Conservation (phyloP, 2,113 vertebrate species). For the Sinosuthora webbiana region DNA sequence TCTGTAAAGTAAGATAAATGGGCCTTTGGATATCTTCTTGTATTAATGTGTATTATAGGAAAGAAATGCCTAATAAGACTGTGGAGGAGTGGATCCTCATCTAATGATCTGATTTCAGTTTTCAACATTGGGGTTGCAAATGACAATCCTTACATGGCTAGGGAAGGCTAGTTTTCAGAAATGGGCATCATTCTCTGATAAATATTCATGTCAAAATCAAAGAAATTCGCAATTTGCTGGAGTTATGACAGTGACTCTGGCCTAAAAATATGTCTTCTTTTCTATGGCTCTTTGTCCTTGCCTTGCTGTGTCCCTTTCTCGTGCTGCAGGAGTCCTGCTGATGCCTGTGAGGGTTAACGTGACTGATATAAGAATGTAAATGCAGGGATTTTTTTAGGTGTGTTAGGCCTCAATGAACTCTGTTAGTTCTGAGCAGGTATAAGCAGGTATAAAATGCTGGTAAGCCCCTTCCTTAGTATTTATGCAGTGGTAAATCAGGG, state of each 20-base stretch:
- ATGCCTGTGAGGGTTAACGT: neutral
- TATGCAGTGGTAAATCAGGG: neutral
- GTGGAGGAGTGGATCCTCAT: neutral
- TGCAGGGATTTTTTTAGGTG: neutral
- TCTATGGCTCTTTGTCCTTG: neutral
- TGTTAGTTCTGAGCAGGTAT: neutral
- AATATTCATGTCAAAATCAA: neutral
- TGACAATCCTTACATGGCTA: neutral
- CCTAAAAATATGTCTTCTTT: neutral
- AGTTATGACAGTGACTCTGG: neutral
- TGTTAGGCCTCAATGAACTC: neutral
- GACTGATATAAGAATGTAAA: neutral
- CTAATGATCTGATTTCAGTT: neutral
- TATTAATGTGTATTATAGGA: neutral
- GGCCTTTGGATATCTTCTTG: neutral
- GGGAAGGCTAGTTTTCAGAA: neutral
- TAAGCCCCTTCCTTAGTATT: neutral
- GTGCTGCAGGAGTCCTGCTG: neutral
- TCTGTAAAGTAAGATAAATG: neutral
- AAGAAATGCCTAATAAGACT: neutral
- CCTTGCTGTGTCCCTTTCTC: neutral
- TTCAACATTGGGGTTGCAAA: neutral
- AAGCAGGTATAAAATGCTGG: neutral
- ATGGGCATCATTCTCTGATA: neutral
- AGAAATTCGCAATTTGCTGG: neutral